These are phyloP conservation scores for Reticulitermes speratus DNA, from an alignment of 1,140 invertebrate species.

Conservation along the genomic window DNA sequence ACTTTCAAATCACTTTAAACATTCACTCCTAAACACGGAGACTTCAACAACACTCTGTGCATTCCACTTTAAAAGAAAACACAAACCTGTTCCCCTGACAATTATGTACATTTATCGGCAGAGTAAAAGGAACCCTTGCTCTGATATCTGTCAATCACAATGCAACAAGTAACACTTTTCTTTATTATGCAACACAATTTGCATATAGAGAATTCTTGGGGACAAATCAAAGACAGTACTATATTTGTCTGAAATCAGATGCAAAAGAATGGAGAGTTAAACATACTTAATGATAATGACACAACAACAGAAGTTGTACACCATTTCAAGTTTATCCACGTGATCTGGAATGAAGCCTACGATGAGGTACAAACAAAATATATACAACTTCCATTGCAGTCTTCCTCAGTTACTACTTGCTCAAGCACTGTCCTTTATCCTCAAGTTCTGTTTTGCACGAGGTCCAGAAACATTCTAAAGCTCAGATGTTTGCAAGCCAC, in stretches of 20 bases:
- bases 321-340: background rate
- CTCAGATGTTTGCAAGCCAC: background rate
- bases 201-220: background rate
- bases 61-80: background rate
- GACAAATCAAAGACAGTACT: background rate
- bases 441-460: background rate
- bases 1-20: background rate
- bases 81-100: background rate
- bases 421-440: background rate
- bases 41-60: background rate
- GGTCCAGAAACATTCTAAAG: background rate
- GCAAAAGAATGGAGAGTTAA: slow-evolving; percentile 8
- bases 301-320: background rate
- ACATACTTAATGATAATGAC: background rate
- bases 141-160: slow-evolving; percentile 5
- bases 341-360: background rate
- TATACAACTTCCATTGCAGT: slow-evolving; percentile 6
- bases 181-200: background rate
- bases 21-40: background rate
- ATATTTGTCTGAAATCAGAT: background rate
- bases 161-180: background rate
- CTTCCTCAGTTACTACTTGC: background rate
- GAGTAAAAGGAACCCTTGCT: background rate
- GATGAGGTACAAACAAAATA: background rate
- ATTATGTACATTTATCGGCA: background rate